Evolutionary conservation across 2,797 vertebrate species (phyloP), one percentile per base, ranked within the genome.

Genomic region (Mus spretus): DNA sequence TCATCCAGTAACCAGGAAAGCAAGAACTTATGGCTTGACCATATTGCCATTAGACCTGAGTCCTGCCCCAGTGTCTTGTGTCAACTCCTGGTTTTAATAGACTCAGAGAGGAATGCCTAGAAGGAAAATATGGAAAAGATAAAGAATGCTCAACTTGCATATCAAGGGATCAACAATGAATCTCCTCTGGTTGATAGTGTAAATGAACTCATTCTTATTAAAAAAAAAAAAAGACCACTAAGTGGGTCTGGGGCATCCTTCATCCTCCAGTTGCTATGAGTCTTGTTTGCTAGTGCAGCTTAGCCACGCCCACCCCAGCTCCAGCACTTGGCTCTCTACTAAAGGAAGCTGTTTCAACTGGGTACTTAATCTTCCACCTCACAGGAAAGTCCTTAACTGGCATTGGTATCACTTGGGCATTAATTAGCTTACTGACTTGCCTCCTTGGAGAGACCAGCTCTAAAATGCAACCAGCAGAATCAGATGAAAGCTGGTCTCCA

Each of bases 211-310:
- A n/a, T 75, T 93, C 13, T 40, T 85, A 3, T 34, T 34, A 44
- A 67, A 34, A 50, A 50, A 8, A 47, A 80, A 55, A 61, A 10
- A 26, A 26, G 53, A 37, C 17, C 44, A 4, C 1, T n/a, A 3
- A 5, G 28, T 63, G 37, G 6, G 34, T 28, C 88, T 8, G 1
- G 20, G 34, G 0, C 9, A 1, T 44, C 37, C 81, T 13, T 2
- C 1, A 1, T 3, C 4, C 67, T 17, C 26, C 10, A 1, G 19
- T 47, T 37, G 31, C 19, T 50, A 1, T 15, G 24, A n/a, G 37
- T 19, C 1, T 14, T 55, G 37, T 26, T 12, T n/a, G 2, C 67
- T 24, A 44, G n/a, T 4, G 20, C 20, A 17, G 0, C 8, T 17
- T 1, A 74, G 17, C 53, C 13, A 40, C 7, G 22, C 57, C 47